These are phyloP conservation scores for Dicycla oo DNA, from an alignment of 2,888 invertebrate species.

Conservation along the genomic window DNA sequence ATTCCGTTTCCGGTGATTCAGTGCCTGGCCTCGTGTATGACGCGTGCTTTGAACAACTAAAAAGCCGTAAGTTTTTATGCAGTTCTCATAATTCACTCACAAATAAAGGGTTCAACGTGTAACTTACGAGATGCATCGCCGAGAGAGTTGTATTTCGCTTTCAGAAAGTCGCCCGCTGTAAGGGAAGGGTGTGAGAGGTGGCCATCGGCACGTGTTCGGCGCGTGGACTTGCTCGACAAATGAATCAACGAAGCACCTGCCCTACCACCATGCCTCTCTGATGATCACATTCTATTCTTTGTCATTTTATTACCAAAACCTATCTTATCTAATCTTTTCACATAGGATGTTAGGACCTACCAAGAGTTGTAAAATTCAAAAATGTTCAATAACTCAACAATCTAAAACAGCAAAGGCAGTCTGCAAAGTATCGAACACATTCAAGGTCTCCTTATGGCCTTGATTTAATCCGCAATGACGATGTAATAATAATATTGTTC, in stretches of 20 bases:
- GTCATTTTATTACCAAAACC: neutral
- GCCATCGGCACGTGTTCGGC: conserved; percentile 64
- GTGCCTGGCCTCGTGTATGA: conserved; percentile 38
- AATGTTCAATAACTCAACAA: neutral
- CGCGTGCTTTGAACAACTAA: conserved; percentile 53
- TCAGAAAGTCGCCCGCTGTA: conserved; percentile 60
- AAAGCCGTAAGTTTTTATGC: conserved; percentile 40
- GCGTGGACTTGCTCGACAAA: conserved; percentile 51
- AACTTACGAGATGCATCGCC: conserved; percentile 58
- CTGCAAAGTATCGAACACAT: conserved; percentile 22
- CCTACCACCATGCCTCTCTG: neutral
- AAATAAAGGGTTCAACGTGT: conserved; percentile 67
- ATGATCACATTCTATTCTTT: conserved; percentile 10
- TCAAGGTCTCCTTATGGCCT: conserved; percentile 39
- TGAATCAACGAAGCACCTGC: conserved; percentile 48
- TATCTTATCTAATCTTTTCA: neutral
- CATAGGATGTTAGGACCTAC: too few relatives aligned
- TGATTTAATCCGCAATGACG: conserved; percentile 32
- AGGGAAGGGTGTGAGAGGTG: conserved; percentile 58
- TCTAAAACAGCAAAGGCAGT: conserved; percentile 5
- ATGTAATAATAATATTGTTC: conserved; percentile 34
- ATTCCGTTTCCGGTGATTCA: conserved; percentile 9
- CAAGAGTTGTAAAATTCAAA: neutral
- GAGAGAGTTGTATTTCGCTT: conserved; percentile 63
- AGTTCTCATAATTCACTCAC: conserved; percentile 64